Conservation (phyloP, 2,113 vertebrate species). For the Tyrannus savana region DNA sequence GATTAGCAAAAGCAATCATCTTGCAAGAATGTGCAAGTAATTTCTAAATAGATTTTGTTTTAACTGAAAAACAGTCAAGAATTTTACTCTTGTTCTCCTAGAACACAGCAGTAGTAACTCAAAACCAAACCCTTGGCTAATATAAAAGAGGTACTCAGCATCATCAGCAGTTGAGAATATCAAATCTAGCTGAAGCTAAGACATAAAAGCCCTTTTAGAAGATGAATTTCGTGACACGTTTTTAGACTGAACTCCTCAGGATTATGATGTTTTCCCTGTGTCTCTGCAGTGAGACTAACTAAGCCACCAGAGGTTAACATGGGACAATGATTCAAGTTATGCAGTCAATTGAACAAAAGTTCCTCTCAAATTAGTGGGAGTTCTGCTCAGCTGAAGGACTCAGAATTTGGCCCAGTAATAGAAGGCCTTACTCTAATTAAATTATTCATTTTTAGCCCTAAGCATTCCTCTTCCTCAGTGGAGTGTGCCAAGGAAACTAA, state of each 20-base stretch:
- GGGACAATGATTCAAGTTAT: conserved; percentile 15
- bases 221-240: background rate
- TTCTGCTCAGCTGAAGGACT: conserved; percentile 11
- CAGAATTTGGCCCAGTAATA: conserved; percentile 7
- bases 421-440: background rate
- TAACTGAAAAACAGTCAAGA: background rate
- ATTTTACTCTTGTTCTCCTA: background rate
- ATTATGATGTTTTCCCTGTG: background rate
- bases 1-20: background rate
- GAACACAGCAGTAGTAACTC: background rate
- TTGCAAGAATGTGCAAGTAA: background rate
- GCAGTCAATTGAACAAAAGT: conserved; percentile 21
- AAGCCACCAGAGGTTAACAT: conserved; percentile 2
- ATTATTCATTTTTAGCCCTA: conserved; percentile 43
- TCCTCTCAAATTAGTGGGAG: conserved; percentile 6
- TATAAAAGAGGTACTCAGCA: background rate
- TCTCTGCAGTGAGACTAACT: background rate
- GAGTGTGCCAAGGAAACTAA: conserved; percentile 20
- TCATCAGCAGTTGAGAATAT: background rate
- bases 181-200: background rate
- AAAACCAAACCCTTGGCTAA: background rate
- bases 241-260: background rate
- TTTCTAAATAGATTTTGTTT: background rate
- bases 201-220: background rate
- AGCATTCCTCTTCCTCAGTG: background rate